These are phyloP conservation scores for Polylopha cassiicola DNA, from an alignment of 2,888 invertebrate species.

Conservation along the genomic window DNA sequence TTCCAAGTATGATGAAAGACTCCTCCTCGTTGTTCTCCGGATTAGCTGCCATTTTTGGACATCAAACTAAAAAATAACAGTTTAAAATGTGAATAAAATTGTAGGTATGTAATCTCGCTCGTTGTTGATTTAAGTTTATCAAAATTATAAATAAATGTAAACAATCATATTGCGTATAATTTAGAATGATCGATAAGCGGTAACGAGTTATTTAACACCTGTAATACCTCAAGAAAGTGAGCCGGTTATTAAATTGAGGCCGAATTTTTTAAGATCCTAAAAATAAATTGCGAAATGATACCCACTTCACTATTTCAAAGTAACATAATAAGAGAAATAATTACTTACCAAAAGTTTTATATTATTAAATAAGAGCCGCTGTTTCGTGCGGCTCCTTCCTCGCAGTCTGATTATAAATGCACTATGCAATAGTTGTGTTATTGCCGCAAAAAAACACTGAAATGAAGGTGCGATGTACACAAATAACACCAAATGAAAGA, in stretches of 20 bases:
- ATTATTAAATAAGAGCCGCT: slow-evolving; percentile 1
- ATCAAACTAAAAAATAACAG: slow-evolving; percentile 32
- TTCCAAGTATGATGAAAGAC: slow-evolving; percentile 67
- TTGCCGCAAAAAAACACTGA: slow-evolving; percentile 10
- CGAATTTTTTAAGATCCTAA: slow-evolving; percentile 25
- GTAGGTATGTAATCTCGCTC: too few relatives aligned
- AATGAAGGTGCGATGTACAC: too few relatives aligned
- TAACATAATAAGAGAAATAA: neutral
- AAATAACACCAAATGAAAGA: neutral
- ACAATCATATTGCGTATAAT: too few relatives aligned
- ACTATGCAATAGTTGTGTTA: slow-evolving; percentile 13
- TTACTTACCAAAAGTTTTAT: slow-evolving; percentile 6
- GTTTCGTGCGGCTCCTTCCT: neutral
- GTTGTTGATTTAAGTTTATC: too few relatives aligned
- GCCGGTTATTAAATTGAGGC: slow-evolving; percentile 11
- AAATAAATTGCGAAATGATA: slow-evolving; percentile 36
- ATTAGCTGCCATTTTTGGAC: slow-evolving; percentile 45
- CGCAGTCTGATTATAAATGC: slow-evolving; percentile 5
- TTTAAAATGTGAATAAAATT: too few relatives aligned
- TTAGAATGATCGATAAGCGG: too few relatives aligned
- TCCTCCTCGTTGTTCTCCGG: slow-evolving; percentile 57
- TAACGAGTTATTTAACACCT: neutral
- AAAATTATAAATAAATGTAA: too few relatives aligned
- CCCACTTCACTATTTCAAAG: slow-evolving; percentile 15
- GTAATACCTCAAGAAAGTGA: neutral